Percentiles rank a stretch among this genome's conserved stretches.
Conservation (phyloP, 2,113 vertebrate genomes). For the Eclectus roratus region DNA sequence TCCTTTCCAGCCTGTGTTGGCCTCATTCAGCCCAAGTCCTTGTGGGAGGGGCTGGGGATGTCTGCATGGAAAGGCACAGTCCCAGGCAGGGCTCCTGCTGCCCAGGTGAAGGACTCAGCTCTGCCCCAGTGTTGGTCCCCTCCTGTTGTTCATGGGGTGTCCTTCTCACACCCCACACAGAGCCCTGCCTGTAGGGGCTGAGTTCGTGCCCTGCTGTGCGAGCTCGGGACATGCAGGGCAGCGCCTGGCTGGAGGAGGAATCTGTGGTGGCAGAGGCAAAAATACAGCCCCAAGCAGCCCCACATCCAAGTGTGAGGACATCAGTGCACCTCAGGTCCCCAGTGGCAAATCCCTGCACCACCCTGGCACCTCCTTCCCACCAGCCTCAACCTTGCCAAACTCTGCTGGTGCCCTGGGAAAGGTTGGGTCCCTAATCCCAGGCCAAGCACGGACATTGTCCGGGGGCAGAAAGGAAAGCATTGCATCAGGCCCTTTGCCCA, state of each 20-base stretch:
- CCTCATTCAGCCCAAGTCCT: not conserved
- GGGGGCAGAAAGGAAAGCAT: conserved; percentile 66
- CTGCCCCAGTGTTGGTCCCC: not conserved
- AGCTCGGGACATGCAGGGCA: not conserved
- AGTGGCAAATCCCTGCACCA: not conserved
- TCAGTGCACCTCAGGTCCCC: not conserved
- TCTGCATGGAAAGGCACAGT: not conserved
- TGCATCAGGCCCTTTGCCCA: conserved; percentile 60
- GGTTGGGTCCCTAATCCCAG: conserved; percentile 57
- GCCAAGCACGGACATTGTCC: conserved; percentile 43
- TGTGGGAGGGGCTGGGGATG: no score
- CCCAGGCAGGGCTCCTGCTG: not conserved
- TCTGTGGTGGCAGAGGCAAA: not conserved
- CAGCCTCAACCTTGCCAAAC: conserved; percentile 17
- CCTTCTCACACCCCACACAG: not conserved
- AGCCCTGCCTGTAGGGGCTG: not conserved
- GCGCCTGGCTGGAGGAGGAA: not conserved
- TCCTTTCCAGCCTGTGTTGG: not conserved
- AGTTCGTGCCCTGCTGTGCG: not conserved
- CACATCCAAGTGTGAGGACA: not conserved
- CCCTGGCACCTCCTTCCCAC: conserved; percentile 16
- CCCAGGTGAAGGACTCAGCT: not conserved
- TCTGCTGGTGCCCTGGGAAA: conserved; percentile 49
- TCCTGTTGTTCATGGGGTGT: accelerated
- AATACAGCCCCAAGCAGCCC: not conserved